Evolutionary conservation across 1,140 invertebrate genomes (phyloP).

Genomic region (Diorhabda carinulata): DNA sequence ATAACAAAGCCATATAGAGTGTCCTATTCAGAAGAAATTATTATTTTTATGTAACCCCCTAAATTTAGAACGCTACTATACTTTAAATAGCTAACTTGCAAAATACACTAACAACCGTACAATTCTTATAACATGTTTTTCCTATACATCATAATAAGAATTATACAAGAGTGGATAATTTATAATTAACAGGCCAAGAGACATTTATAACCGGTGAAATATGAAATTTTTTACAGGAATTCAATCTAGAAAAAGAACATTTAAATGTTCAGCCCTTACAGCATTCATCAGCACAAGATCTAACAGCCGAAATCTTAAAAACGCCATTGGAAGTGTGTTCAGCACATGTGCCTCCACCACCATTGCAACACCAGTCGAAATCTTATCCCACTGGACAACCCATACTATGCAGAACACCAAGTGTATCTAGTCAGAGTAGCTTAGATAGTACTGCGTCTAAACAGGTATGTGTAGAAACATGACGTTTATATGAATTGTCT

Average conservation of each 20-base stretch:
- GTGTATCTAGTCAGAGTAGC: conserved; percentile 76
- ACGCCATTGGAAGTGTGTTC: conserved; percentile 50
- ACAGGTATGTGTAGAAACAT: conserved; percentile 49
- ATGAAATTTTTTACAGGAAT: conserved; percentile 53
- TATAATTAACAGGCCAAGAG: too few relatives aligned
- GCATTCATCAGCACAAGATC: conserved; percentile 37
- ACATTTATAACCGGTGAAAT: too few relatives aligned
- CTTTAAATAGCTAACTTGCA: too few relatives aligned
- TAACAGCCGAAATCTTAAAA: conserved; percentile 49
- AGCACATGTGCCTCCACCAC: conserved; percentile 32
- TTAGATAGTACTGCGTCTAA: conserved; percentile 67
- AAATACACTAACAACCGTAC: too few relatives aligned
- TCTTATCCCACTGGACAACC: conserved; percentile 52
- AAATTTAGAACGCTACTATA: too few relatives aligned
- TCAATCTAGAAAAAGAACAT: conserved; percentile 61
- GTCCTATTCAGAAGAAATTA: too few relatives aligned
- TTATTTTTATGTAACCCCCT: too few relatives aligned
- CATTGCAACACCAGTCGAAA: conserved; percentile 53
- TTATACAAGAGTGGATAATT: too few relatives aligned
- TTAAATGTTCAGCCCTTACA: conserved; percentile 55
- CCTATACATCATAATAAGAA: too few relatives aligned
- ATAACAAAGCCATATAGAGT: too few relatives aligned
- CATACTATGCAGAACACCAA: conserved; percentile 61
- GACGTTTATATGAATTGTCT: too few relatives aligned
- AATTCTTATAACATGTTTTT: too few relatives aligned